Base-by-base conservation (phyloP, 2,797 vertebrate species). In the Parauchenoglanis punctatus region DNA sequence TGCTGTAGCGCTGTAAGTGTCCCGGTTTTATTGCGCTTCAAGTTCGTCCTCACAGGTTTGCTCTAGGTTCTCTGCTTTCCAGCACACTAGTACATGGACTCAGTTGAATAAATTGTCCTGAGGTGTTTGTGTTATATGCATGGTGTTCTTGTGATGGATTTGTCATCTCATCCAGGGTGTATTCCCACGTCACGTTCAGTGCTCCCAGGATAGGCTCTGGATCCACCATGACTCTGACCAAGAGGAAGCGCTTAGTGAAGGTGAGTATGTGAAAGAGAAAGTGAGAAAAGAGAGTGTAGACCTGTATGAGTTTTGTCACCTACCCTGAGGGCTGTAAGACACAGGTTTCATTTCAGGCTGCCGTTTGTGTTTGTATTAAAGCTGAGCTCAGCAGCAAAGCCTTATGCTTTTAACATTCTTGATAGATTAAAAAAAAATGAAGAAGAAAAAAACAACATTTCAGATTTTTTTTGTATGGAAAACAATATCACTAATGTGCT, bases 341-440 rank as follows among this genome's bases (percentile, higher is more conserved):
- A 81, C 58, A 63, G 76, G 76, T 61, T 63, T 63, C 58, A 63
- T 63, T 81, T 81, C 58, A 63, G 56, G 35, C 76, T 56, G 10
- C 28, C 4, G 3, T 63, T 63, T 81, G 35, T 63, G 23, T 63
- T 23, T 40, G 12, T 44, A n/a, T 23, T 80, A 40, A 81, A 80
- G 54, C 54, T 15, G 76, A 78, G 76, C 28, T 23, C 18, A 59
- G 35, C 54, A 23, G 31, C 54, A 40, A 20, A 80, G 25, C 56
- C 20, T 59, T 40, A 40, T 61, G 56, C 31, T 81, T 80, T 80
- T 58, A 40, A 80, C 20, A 58, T 81, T 81, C 12, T 7, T 81
- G 78, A 20, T 23, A 61, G 54, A 28, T 73, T 73, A 25, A 0
- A 3, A 11, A 46, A 73, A 46, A 46, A 13, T 13, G 63, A 28